These are phyloP conservation scores for Rhinatrema bivittatum DNA, from an alignment of 2,797 vertebrate species.

Conservation along the genomic window DNA sequence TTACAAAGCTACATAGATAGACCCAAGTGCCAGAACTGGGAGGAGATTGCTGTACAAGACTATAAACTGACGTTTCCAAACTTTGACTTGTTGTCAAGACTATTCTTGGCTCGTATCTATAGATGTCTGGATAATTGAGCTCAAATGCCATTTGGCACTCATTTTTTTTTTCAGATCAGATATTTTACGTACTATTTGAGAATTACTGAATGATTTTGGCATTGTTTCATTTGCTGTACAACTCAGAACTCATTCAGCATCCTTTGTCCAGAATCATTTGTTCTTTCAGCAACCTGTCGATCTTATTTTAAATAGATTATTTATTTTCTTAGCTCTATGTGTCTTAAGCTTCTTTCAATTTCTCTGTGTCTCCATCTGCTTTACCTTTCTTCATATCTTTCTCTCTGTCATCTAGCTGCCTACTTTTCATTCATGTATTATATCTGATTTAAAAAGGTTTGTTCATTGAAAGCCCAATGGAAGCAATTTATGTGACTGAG, in stretches of 20 bases:
- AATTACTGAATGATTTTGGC: conserved; percentile 54
- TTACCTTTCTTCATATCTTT: too few species aligned
- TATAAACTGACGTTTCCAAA: conserved; percentile 38
- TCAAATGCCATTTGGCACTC: conserved; percentile 64
- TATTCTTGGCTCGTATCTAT: conserved; percentile 46
- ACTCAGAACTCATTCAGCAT: conserved; percentile 53
- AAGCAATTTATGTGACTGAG: too few species aligned
- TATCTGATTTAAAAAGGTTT: too few species aligned
- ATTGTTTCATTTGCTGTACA: conserved; percentile 53
- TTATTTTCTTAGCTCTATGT: conserved; percentile 15
- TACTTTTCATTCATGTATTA: too few species aligned
- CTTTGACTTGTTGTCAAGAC: conserved; percentile 35
- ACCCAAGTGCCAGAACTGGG: conserved; percentile 34
- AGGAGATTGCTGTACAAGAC: conserved; percentile 31
- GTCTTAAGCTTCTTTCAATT: conserved; percentile 5
- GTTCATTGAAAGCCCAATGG: too few species aligned
- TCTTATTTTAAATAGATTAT: conserved; percentile 25
- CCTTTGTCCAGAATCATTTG: conserved; percentile 9
- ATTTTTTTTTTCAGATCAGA: conserved; percentile 53
- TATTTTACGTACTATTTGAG: conserved; percentile 51
- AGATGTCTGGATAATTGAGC: conserved; percentile 67
- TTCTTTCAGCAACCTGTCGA: conserved; percentile 17
- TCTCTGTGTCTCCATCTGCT: too few species aligned
- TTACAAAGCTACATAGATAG: background rate
- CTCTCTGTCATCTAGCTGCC: too few species aligned